Evolutionary conservation across 2,888 invertebrate species (phyloP), one percentile per base, ranked within the genome.

Genomic region (Amblyteles armatorius): DNA sequence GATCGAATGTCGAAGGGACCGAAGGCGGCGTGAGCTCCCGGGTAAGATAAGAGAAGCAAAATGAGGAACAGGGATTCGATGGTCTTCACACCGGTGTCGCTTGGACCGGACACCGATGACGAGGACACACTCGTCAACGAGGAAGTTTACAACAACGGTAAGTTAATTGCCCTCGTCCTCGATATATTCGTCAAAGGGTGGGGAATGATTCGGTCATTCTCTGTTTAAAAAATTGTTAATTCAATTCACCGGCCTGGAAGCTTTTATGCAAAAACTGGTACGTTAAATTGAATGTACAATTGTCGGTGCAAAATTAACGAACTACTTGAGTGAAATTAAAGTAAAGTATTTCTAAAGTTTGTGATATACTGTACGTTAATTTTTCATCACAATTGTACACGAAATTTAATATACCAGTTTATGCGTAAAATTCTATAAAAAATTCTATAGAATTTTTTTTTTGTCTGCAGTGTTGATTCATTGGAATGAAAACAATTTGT

Each of bases 81-180:
- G 83, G 93, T 93, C 16, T 93, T 93, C 83, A 93, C 94, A 6
- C 94, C 94, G 80, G 93, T 94, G 81, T 93, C 93, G 26, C 90
- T 94, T 11, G 93, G 93, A 6, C 93, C 93, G 68, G 94, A 94
- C 86, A 94, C 93, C 44, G 94, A 94, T 81, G 93, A 93, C 83
- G 94, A 94, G 84, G 94, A 94, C 82, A 94, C 94, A 0, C 85
- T 94, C 78, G 93, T 94, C 85, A 93, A 94, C 69, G 94, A 92
- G 60, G 94, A 94, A 89, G 89, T 94, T 63, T 93, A 93, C 90
- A 92, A 90, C 63, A 93, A 93, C 86, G 94, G 94, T 93, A 82
- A 93, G 90, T 29, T 29, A 19, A 55, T 74, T 73, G 40, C 11
- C 9, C 29, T n/a, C 19, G 2, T 13, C 7, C 26, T 7, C 16